These are phyloP conservation scores for Chrysocyon brachyurus DNA, from an alignment of 2,797 vertebrate genomes.

Conservation along the genomic window DNA sequence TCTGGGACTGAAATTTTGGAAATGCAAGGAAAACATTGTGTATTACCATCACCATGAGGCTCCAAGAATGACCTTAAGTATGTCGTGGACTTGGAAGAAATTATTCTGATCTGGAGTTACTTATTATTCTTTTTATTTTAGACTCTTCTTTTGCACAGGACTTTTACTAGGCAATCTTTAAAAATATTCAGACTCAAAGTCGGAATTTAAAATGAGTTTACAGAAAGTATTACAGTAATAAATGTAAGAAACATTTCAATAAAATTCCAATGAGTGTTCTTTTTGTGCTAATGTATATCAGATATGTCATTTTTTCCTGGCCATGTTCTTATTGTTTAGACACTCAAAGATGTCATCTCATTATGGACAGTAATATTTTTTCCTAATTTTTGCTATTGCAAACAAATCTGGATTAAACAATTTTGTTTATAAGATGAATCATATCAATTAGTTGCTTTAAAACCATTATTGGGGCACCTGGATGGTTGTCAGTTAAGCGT, in stretches of 20 bases:
- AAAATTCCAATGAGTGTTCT: background rate
- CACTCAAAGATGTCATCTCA: background rate
- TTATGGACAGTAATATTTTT: background rate
- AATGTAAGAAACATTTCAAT: background rate
- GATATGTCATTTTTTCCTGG: background rate
- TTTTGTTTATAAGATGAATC: slow-evolving; percentile 50
- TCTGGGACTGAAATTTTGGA: background rate
- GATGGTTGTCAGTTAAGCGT: background rate
- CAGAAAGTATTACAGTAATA: background rate
- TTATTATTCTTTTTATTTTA: background rate
- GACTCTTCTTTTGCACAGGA: background rate
- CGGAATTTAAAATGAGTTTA: background rate
- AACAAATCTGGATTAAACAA: background rate
- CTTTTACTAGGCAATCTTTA: background rate
- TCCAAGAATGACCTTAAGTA: background rate
- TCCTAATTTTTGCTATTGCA: background rate
- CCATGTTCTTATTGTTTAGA: background rate
- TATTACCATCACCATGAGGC: background rate
- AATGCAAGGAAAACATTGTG: background rate
- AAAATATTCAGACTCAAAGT: background rate
- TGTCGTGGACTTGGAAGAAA: background rate
- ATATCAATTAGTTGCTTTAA: slow-evolving; percentile 8
- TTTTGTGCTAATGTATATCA: background rate
- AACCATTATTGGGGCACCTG: background rate
- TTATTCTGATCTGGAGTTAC: background rate